Base-by-base conservation (phyloP, 2,888 invertebrate species). In the Drosophila gaucha region DNA sequence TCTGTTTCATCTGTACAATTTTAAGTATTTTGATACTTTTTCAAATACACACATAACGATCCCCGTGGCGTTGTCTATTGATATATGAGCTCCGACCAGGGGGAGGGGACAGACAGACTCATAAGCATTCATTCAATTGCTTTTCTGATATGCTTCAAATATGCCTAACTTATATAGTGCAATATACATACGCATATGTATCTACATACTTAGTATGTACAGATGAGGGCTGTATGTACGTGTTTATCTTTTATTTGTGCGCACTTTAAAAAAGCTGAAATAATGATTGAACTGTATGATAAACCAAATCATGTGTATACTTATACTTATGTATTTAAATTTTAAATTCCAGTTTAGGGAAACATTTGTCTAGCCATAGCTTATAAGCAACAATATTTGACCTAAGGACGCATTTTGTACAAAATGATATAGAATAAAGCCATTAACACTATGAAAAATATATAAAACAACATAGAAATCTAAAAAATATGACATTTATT, bases 1-100 rank as follows among this genome's bases (percentile, higher is more conserved):
- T 95, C 92, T 94, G 94, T 92, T 95, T 95, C 91, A 94, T 95
- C 92, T 95, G 95, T 93, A 95, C 95, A 74, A 94, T 95, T 92
- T 93, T 95, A 92, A 94, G 95, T 91, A 94, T 95, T 91, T 93
- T 95, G 90, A 93, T 95, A 93, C 93, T 95, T 90, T 94, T 95
- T 90, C 95, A 92, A 90, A 91, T 92, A 67, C 92, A 91, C 78
- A 92, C 92, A 91, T 92, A 92, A 91, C 91, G 89, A 90, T 89
- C 82, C 66, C 64, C 68, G 51, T 62, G 60, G 58, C 46, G 49
- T 57, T 56, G 49, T 63, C 57, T 75, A 79, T 57, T 73, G 63
- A 79, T 65, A 73, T 51, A 54, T 44, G 33, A 62, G 58, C 52
- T 59, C 60, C 52, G 60, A 65, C 60, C 31, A 31, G 46, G 20